A percentile compares a stretch with the other conserved stretches of the same genome.
These are phyloP conservation scores for Saturnia japonica DNA, from an alignment of 2,888 invertebrate species.

Conservation along the genomic window DNA sequence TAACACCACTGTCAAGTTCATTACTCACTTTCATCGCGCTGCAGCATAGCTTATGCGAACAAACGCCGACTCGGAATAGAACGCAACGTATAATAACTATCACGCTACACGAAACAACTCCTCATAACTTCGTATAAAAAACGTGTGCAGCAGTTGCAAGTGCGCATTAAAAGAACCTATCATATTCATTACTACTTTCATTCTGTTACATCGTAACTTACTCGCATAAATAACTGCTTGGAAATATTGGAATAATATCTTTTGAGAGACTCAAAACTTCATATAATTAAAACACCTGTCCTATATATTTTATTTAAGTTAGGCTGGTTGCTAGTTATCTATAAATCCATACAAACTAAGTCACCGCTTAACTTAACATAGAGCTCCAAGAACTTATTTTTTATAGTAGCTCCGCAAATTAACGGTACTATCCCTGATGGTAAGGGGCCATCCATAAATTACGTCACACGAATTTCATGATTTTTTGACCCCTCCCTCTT, in stretches of 20 bases:
- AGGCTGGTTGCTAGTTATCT: too few relatives aligned
- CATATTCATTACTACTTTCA: constrained; percentile 9
- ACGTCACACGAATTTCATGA: too few relatives aligned
- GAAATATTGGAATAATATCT: too few relatives aligned
- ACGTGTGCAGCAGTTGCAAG: not conserved
- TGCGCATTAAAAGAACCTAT: not conserved
- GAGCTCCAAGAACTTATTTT: not conserved
- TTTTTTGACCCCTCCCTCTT: too few relatives aligned
- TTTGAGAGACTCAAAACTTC: too few relatives aligned
- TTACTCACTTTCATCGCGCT: constrained; percentile 57
- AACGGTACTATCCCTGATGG: too few relatives aligned
- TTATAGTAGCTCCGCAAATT: too few relatives aligned
- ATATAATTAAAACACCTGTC: too few relatives aligned
- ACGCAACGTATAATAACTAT: not conserved
- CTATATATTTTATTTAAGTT: too few relatives aligned
- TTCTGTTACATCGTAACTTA: not conserved
- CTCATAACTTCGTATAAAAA: not conserved
- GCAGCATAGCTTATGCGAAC: not conserved
- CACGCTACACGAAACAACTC: not conserved
- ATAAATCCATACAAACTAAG: not conserved
- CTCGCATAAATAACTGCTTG: not conserved
- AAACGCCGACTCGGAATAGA: constrained; percentile 9
- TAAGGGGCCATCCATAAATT: too few relatives aligned
- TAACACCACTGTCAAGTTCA: constrained; percentile 78
- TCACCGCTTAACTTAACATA: not conserved